Evolutionary conservation across 2,113 vertebrate species (phyloP).

Genomic region (Alouatta palliata): DNA sequence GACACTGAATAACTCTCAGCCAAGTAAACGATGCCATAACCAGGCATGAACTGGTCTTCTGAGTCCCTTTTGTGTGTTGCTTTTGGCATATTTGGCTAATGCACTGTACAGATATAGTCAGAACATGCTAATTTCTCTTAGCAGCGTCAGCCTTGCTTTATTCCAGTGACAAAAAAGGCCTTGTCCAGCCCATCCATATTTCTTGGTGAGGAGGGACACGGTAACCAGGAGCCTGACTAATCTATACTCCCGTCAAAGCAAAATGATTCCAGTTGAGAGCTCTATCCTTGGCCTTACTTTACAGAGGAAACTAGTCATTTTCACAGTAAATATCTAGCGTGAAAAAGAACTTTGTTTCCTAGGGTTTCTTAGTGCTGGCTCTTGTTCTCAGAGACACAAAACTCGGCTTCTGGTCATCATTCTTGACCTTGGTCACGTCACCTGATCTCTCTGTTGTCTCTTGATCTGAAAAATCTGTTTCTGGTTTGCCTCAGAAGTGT

Average conservation of each 20-base stretch:
- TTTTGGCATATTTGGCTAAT: not conserved
- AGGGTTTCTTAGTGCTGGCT: not conserved
- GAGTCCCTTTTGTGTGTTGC: not conserved
- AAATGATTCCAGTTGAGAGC: not conserved
- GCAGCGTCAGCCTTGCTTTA: not conserved
- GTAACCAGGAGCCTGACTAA: not conserved
- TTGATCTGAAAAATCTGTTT: constrained; percentile 48
- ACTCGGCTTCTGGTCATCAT: not conserved
- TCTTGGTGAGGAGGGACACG: not conserved
- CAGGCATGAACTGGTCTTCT: not conserved
- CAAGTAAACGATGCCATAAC: not conserved
- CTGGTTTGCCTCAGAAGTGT: constrained; percentile 43
- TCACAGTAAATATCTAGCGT: not conserved
- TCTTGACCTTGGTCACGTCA: not conserved
- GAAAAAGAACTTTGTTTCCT: not conserved
- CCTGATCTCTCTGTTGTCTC: constrained; percentile 49
- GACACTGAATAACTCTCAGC: not conserved
- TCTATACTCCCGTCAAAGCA: not conserved
- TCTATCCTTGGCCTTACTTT: not conserved
- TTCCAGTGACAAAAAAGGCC: not conserved
- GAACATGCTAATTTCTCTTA: not conserved
- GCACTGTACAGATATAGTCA: not conserved
- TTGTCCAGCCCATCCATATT: not conserved
- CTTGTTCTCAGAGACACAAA: not conserved
- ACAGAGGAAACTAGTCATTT: not conserved